These are phyloP conservation scores for Criorhina ranunculi DNA, from an alignment of 2,888 invertebrate species.

Conservation along the genomic window DNA sequence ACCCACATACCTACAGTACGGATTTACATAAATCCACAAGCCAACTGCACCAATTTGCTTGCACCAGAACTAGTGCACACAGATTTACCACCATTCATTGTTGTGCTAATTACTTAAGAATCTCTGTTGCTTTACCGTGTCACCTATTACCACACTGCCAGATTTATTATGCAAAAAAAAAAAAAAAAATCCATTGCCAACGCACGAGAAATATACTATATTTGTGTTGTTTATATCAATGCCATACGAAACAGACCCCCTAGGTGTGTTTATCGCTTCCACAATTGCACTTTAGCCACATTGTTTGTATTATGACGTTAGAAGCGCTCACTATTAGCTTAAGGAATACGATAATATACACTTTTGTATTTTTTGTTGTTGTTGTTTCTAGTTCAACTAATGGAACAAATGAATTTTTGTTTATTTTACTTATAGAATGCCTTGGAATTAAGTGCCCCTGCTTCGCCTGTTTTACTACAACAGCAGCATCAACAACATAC, in stretches of 20 bases:
- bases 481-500: conserved; percentile 86
- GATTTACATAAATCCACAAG: background rate
- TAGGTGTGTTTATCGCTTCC: conserved; percentile 6
- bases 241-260: background rate
- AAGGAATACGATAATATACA: conserved; percentile 17
- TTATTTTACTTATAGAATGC: conserved; percentile 90
- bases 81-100: conserved; percentile 24
- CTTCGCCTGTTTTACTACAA: conserved; percentile 93
- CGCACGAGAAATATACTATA: too few species aligned
- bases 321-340: conserved; percentile 19
- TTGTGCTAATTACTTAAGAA: conserved; percentile 51
- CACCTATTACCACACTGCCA: conserved; percentile 47
- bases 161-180: conserved; percentile 36
- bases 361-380: conserved; percentile 24
- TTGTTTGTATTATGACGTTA: conserved; percentile 25
- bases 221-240: background rate
- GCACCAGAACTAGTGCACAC: background rate
- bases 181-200: conserved; percentile 1
- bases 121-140: conserved; percentile 33
- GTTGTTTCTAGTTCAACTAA: conserved; percentile 22
- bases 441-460: conserved; percentile 94
- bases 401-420: conserved; percentile 60
- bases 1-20: background rate
- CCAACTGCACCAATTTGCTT: background rate
- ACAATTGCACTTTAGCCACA: background rate